A percentile compares a stretch with the other conserved stretches of the same genome.
phyloP scores from a whole-genome alignment of 2,113 vertebrate genomes.

The Gasterosteus nipponicus region DNA sequence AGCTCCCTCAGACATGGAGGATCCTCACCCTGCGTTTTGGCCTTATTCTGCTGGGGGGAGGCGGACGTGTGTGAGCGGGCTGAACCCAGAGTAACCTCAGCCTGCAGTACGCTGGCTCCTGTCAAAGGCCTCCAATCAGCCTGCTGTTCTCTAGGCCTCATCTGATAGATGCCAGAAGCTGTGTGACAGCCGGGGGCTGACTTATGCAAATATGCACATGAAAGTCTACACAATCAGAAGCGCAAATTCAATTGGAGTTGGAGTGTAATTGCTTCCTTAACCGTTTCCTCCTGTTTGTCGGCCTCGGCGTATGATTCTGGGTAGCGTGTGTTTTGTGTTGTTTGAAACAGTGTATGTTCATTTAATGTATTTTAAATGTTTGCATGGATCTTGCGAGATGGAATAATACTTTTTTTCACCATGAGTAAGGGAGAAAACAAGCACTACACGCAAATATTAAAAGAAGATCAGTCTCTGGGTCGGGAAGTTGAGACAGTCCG shows the following conservation, averaged over 20 bases:
- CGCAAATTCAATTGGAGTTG: background rate
- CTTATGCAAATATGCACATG: background rate
- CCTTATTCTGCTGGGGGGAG: constrained; percentile 55
- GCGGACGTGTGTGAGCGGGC: constrained; percentile 6
- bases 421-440: constrained; percentile 23
- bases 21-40: constrained; percentile 58
- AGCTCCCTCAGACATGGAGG: constrained; percentile 65
- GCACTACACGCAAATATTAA: background rate
- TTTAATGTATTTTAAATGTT: background rate
- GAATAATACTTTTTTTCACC: constrained; percentile 1
- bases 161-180: constrained; percentile 26
- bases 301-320: background rate
- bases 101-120: constrained; percentile 17
- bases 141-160: constrained; percentile 18
- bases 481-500: constrained; percentile 2
- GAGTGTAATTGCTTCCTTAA: background rate
- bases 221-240: background rate
- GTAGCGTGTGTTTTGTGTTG: background rate
- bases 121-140: constrained; percentile 34
- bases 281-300: background rate
- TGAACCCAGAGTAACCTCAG: constrained; percentile 48
- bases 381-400: background rate
- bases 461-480: constrained; percentile 27
- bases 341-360: background rate
- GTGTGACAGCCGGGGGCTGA: background rate